Evolutionary conservation across 2,888 invertebrate genomes (phyloP).

Genomic region (Meiosimyza decipiens): DNA sequence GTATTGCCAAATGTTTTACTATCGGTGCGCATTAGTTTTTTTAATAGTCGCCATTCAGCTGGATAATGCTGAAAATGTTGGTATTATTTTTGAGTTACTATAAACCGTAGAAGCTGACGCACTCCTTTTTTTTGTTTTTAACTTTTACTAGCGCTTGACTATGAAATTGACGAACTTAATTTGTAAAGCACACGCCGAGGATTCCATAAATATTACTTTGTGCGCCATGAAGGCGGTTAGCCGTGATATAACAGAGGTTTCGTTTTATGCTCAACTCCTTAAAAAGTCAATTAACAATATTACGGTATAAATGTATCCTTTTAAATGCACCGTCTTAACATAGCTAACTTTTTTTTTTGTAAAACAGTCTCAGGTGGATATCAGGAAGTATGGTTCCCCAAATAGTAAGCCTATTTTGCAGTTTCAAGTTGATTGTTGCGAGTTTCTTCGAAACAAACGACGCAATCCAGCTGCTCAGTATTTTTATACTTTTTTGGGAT

Average conservation of each 20-base stretch:
- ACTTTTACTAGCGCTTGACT: not conserved
- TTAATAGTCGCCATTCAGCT: too few relatives aligned
- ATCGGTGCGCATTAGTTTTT: too few relatives aligned
- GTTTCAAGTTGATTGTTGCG: conserved; percentile 14
- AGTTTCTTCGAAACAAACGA: conserved; percentile 6
- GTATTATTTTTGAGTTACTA: too few relatives aligned
- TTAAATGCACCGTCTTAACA: not conserved
- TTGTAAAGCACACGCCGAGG: conserved; percentile 24
- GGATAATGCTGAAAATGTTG: too few relatives aligned
- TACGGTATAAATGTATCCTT: conserved; percentile 14
- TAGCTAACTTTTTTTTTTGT: not conserved
- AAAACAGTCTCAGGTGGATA: not conserved
- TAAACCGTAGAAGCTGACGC: too few relatives aligned
- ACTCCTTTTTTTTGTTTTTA: too few relatives aligned
- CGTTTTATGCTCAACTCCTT: conserved; percentile 9
- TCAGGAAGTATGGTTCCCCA: not conserved
- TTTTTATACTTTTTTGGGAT: not conserved
- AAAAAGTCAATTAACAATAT: conserved; percentile 24
- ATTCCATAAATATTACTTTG: not conserved
- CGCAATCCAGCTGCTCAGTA: conserved; percentile 6
- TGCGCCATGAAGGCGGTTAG: conserved; percentile 36
- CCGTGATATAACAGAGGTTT: conserved; percentile 30
- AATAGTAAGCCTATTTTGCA: conserved; percentile 1
- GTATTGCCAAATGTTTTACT: too few relatives aligned
- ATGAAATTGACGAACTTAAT: conserved; percentile 27